Evolutionary conservation across 2,888 invertebrate species (phyloP), one percentile per base, ranked within the genome.

Genomic region (Periphyllus acericola): DNA sequence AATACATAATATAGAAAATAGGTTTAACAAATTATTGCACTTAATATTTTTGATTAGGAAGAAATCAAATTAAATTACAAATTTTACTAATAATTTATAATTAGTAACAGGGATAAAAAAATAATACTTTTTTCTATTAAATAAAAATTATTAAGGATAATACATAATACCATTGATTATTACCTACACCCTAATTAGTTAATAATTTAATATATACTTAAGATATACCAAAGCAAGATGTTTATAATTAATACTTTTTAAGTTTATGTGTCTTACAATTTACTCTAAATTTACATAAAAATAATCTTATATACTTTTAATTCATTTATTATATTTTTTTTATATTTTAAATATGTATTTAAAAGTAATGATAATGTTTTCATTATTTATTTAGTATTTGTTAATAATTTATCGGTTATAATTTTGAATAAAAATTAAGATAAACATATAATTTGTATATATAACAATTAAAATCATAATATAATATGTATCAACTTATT

Each of bases 161-260:
- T 32, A 32, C 34, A 46, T 79, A 87, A 74, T 75, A 87, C 80
- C 71, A 81, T 74, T 32, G 21, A 72, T 80, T 21, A 79, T 60
- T 84, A 79, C 87, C 87, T 87, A 87, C 87, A 87, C 87, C 87
- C 80, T 87, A 81, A 80, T 87, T 81, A 81, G 80, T 87, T 81
- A 81, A 80, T 81, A 75, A 81, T 72, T 87, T 87, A 81, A 80
- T 81, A 75, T 80, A 81, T 81, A 74, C 75, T 81, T 86, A 87
- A 60, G 87, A 87, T 60, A 87, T 87, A 87, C 80, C 87, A 87
- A 87, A 87, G 87, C 87, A 87, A 87, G 87, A 87, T 87, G 87
- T 87, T 87, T 71, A 66, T 71, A 71, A 81, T 87, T 81, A 80
- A 81, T 81, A 81, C 60, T 87, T 87, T 87, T 87, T 66, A 87